A percentile compares a stretch with the other conserved stretches of the same genome.
These are phyloP conservation scores for Heliconius charithonia DNA, from an alignment of 2,888 invertebrate genomes.

Conservation along the genomic window DNA sequence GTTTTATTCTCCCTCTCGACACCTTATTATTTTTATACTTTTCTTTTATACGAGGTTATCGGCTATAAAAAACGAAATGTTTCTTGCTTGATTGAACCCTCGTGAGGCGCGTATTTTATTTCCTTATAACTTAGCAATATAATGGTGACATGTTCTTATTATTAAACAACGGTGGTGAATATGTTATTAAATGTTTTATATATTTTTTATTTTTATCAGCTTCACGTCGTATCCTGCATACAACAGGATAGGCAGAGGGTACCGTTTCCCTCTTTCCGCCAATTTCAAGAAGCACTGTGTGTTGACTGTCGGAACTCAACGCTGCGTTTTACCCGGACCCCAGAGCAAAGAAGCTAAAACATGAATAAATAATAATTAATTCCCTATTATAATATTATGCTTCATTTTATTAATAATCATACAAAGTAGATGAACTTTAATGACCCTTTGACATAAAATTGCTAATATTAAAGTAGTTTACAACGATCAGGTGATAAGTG, in stretches of 20 bases:
- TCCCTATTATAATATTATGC: background rate
- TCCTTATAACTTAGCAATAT: constrained; percentile 52
- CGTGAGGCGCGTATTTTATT: constrained; percentile 64
- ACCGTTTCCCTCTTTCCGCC: too few species aligned
- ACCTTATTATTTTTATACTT: constrained; percentile 79
- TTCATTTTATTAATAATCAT: constrained; percentile 18
- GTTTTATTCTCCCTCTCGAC: constrained; percentile 74
- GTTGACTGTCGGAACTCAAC: too few species aligned
- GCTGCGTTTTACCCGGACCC: too few species aligned
- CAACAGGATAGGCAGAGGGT: too few species aligned
- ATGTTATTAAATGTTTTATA: background rate
- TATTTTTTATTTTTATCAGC: too few species aligned
- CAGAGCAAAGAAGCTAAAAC: background rate
- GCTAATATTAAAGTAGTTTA: constrained; percentile 46
- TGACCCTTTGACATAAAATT: constrained; percentile 40
- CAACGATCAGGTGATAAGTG: constrained; percentile 56
- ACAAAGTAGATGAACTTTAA: constrained; percentile 24
- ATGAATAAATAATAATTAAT: constrained; percentile 15
- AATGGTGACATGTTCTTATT: constrained; percentile 49
- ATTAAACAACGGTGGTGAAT: constrained; percentile 20
- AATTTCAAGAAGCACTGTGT: too few species aligned
- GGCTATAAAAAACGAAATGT: constrained; percentile 77
- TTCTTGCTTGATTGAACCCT: constrained; percentile 76
- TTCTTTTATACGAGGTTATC: constrained; percentile 75
- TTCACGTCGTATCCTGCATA: too few species aligned